Base-by-base conservation (phyloP, 2,797 vertebrate genomes). In the Xenentodon cancila region DNA sequence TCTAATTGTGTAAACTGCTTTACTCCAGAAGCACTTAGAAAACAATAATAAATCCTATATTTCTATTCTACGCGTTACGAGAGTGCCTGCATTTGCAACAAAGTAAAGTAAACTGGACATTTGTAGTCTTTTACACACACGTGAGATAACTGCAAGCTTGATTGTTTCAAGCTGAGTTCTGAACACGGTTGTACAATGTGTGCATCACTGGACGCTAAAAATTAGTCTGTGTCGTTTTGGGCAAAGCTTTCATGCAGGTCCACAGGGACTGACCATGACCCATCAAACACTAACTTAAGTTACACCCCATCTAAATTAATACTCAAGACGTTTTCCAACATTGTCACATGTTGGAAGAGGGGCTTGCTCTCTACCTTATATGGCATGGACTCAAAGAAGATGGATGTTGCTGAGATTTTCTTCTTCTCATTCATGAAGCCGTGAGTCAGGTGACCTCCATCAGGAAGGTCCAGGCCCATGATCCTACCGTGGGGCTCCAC, bases 401-500 rank as follows among this genome's bases (percentile, higher is more conserved):
- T 93, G 12, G 98, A 99, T 0, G 97, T 98, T 6, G 98, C 98
- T 0, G 98, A 99, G 79, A 99, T 96, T 77, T 95, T 99, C 89
- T 98, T 99, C 88, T 98, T 99, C 18, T 98, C 95, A 0, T 97
- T 99, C 98, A 99, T 99, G 91, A 99, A 99, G 1, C 98, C 98
- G 0, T 99, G 97, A 3, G 97, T 99, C 75, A 99, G 91, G 80
- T 99, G 97, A 47, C 98, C 98, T 0, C 98, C 98, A 0, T 99
- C 98, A 0, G 98, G 98, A 68, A 99, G 93, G 79, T 99, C 98
- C 79, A 99, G 90, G 8, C 98, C 98, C 98, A 99, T 99, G 88
- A 99, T 99, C 68, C 98, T 92, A 16, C 98, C 98, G 0, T 99
- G 97, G 9, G 97, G 96, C 82, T 98, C 97, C 57, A 97, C 98